Evolutionary conservation across 2,888 invertebrate species (phyloP), one percentile per base, ranked within the genome.

Genomic region (Eupsilia transversa): DNA sequence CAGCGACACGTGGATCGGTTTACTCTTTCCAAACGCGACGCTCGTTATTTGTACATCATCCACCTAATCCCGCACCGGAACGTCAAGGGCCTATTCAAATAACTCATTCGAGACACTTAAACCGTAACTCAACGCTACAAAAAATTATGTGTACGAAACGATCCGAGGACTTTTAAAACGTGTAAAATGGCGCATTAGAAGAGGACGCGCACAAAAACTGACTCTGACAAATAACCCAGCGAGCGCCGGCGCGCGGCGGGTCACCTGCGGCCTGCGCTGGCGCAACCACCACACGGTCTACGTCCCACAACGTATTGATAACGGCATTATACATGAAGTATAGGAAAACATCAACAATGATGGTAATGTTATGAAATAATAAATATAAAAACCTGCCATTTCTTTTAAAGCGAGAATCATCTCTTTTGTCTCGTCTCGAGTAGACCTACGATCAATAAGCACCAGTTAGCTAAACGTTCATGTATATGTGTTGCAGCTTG

Each of bases 91-190:
- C 95, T 95, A 92, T 92, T 92, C 95, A 95, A 96, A 96, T 91
- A 95, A 92, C 90, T 94, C 93, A 92, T 92, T 93, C 89, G 91
- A 93, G 92, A 93, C 94, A 94, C 95, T 96, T 92, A 91, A 94
- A 89, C 91, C 92, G 92, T 94, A 94, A 92, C 92, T 92, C 91
- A 87, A 93, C 89, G 85, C 81, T 80, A 93, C 94, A 94, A 94
- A 95, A 95, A 95, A 93, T 86, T 46, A 85, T 90, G 88, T 88
- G 89, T 88, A 94, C 94, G 90, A 93, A 92, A 93, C 91, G 92
- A 93, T 89, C 90, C 91, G 90, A 89, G 89, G 82, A 87, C 91
- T 88, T 92, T 94, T 90, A 90, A 92, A 91, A 94, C 91, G 94
- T 94, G 94, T 94, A 91, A 94, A 94, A 93, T 93, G 89, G 91